Evolutionary conservation across 2,797 vertebrate genomes (phyloP), one percentile per base, ranked within the genome.

Genomic region (Cynodonichthys magdalenae): DNA sequence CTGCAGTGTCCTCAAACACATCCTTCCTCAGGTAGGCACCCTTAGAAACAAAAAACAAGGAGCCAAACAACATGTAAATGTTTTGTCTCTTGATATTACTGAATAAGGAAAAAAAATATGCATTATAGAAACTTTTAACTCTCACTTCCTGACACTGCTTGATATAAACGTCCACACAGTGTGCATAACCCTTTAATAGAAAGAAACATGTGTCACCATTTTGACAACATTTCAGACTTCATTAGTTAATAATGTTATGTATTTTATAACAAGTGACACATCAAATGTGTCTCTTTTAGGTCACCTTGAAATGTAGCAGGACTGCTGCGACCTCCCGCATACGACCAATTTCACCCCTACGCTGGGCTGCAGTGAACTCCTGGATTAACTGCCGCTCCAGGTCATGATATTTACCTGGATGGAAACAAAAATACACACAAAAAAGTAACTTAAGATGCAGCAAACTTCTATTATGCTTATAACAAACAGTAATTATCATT

Each of bases 141-240:
- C 90, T 94, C 92, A 98, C 98, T 92, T 99, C 98, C 88, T 99
- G 98, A 91, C 97, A 98, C 81, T 99, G 98, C 84, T 98, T 99
- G 90, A 99, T 99, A 84, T 99, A 99, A 83, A 99, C 98, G 79
- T 99, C 98, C 78, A 99, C 96, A 74, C 98, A 99, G 83, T 99
- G 97, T 76, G 98, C 98, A 87, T 99, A 99, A 80, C 98, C 98
- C 98, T 99, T 57, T 19, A 53, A 66, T 1, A 86, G 50, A 88
- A 87, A 75, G 20, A 87, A 5, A 39, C 6, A 83, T 0, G 1
- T 73, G 77, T 89, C 61, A 49, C 59, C 51, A 52, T 74, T 59
- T 19, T 47, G 20, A 15, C 6, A 41, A 28, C 20, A 20, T 19
- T 10, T 17, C 31, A 50, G 14, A 27, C 17, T n/a, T 50, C 29